These are phyloP conservation scores for Lontra canadensis DNA, from an alignment of 2,113 vertebrate species.

Conservation along the genomic window DNA sequence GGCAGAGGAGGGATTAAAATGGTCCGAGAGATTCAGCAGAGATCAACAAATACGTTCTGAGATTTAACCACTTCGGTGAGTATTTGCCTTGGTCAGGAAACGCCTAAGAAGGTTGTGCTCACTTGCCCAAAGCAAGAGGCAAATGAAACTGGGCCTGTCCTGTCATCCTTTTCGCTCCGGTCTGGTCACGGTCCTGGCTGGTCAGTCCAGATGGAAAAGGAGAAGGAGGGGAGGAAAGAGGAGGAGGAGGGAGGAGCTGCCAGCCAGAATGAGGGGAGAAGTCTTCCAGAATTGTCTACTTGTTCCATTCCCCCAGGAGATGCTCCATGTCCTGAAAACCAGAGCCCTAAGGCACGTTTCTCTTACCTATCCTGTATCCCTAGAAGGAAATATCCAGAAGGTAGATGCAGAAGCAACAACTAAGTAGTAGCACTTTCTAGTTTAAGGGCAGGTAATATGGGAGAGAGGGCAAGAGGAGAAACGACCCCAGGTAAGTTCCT, in stretches of 20 bases:
- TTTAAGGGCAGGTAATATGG: neutral
- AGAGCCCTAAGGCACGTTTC: neutral
- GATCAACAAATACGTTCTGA: neutral
- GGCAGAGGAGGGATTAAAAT: neutral
- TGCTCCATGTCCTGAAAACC: neutral
- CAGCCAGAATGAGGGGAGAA: neutral
- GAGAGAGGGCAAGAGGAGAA: neutral
- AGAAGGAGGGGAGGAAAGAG: accelerated
- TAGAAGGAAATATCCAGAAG: neutral
- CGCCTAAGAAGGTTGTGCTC: neutral
- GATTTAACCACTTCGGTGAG: constrained; percentile 1
- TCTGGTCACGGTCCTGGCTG: neutral
- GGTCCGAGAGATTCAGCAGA: neutral
- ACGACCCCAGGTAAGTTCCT: neutral
- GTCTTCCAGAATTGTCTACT: neutral
- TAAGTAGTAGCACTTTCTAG: neutral
- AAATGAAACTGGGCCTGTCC: neutral
- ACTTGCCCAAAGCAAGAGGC: neutral
- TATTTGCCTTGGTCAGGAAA: neutral
- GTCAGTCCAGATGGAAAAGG: neutral
- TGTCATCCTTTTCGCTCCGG: neutral
- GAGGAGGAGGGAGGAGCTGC: neutral
- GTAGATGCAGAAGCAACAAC: neutral
- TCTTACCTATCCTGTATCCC: neutral
- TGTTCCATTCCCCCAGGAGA: neutral